These are phyloP conservation scores for Fukomys damarensis DNA, from an alignment of 2,113 vertebrate species.

Conservation along the genomic window DNA sequence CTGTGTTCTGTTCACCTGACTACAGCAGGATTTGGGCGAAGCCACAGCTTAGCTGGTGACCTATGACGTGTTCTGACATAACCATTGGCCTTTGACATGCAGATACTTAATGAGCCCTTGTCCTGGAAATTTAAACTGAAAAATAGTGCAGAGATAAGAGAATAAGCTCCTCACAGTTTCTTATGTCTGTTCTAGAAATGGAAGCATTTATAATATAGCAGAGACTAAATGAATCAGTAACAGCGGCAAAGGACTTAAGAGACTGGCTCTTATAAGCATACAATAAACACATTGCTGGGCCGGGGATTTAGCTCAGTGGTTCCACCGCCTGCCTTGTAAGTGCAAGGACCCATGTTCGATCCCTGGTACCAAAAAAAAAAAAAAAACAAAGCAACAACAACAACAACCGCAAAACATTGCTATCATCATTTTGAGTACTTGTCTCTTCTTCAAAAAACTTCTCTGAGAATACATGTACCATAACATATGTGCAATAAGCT, in stretches of 20 bases:
- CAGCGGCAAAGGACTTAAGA: background rate
- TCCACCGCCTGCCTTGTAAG: too few species aligned
- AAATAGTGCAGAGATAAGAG: background rate
- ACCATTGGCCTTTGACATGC: background rate
- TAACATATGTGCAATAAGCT: background rate
- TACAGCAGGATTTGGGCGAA: background rate
- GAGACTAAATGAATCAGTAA: background rate
- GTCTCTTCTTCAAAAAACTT: constrained; percentile 10
- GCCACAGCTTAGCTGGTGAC: background rate
- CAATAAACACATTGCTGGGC: background rate
- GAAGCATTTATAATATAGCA: background rate
- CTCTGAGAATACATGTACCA: background rate
- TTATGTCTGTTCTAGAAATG: background rate
- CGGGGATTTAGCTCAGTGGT: too few species aligned
- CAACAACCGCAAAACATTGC: too few species aligned
- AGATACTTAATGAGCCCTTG: background rate
- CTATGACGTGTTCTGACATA: background rate
- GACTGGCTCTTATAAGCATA: background rate
- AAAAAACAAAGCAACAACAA: too few species aligned
- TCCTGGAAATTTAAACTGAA: constrained; percentile 28
- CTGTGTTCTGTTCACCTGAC: background rate
- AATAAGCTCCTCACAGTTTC: background rate
- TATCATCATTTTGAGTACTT: background rate
- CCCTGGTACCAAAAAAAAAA: too few species aligned
- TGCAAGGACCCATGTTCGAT: too few species aligned